Evolutionary conservation across 2,113 vertebrate genomes (phyloP).

Genomic region (Siniperca chuatsi): DNA sequence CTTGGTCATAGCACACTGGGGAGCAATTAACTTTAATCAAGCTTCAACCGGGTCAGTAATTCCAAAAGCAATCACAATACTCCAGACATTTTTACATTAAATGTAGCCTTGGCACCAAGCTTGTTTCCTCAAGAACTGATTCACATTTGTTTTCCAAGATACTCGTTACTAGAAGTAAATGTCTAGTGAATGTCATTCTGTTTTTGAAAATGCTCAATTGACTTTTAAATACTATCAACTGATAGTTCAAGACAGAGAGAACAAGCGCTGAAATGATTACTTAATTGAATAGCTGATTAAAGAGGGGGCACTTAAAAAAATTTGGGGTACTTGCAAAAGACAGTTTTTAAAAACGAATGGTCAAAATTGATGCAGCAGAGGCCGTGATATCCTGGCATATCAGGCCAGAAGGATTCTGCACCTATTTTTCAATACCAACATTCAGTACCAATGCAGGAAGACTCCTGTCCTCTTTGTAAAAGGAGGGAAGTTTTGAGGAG

Average conservation of each 20-base stretch:
- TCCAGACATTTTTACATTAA: conserved; percentile 49
- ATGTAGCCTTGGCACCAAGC: conserved; percentile 15
- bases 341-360: not conserved
- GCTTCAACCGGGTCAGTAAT: conserved; percentile 67
- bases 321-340: accelerated
- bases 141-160: conserved; percentile 22
- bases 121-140: conserved; percentile 20
- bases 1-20: conserved; percentile 56
- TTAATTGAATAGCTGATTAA: not conserved
- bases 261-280: not conserved
- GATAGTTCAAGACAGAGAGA: not conserved
- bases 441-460: not conserved
- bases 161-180: not conserved
- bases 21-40: conserved; percentile 75
- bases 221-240: not conserved
- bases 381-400: not conserved
- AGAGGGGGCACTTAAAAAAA: not conserved
- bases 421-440: not conserved
- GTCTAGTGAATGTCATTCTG: too few relatives aligned
- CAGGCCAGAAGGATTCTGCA: not conserved
- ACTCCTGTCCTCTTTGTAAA: not conserved
- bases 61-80: conserved; percentile 66
- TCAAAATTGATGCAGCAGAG: not conserved
- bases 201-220: not conserved
- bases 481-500: not conserved